Evolutionary conservation across 2,888 invertebrate genomes (phyloP).

Genomic region (Zaprionus lineosus): DNA sequence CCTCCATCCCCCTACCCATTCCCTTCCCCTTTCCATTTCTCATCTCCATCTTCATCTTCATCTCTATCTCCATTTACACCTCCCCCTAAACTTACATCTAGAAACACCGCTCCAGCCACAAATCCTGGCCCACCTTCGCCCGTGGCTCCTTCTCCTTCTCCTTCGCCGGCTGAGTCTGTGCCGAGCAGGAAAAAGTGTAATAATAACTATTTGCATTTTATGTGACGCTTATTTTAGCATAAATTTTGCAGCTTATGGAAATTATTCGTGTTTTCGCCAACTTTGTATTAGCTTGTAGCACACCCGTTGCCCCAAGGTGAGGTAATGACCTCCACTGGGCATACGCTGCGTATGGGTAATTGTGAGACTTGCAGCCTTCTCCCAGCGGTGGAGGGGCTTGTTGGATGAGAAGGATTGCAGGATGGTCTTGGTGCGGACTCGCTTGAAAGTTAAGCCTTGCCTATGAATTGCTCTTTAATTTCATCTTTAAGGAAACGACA

Average conservation of each 20-base stretch:
- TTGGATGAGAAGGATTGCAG: too few species aligned
- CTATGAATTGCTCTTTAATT: constrained; percentile 38
- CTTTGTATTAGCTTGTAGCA: constrained; percentile 39
- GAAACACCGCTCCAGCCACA: too few species aligned
- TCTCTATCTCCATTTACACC: too few species aligned
- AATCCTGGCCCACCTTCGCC: too few species aligned
- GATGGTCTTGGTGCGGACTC: constrained; percentile 32
- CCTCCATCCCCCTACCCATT: too few species aligned
- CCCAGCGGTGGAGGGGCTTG: too few species aligned
- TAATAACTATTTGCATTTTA: constrained; percentile 75
- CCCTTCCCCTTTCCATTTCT: too few species aligned
- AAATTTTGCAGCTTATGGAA: constrained; percentile 72
- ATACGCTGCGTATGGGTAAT: constrained; percentile 68
- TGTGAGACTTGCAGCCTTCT: constrained; percentile 58
- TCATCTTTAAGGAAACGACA: constrained; percentile 20
- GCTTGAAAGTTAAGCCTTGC: constrained; percentile 35
- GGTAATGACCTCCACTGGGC: constrained; percentile 66
- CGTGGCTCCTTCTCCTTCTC: too few species aligned
- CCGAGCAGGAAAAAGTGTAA: constrained; percentile 61
- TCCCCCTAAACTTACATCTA: too few species aligned
- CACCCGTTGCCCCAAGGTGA: constrained; percentile 37
- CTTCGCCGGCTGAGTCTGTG: constrained; percentile 18
- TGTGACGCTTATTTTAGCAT: constrained; percentile 74
- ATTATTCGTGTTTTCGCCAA: constrained; percentile 63
- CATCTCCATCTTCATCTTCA: too few species aligned